These are phyloP conservation scores for Nemotelus pantherinus DNA, from an alignment of 2,888 invertebrate genomes.

Conservation along the genomic window DNA sequence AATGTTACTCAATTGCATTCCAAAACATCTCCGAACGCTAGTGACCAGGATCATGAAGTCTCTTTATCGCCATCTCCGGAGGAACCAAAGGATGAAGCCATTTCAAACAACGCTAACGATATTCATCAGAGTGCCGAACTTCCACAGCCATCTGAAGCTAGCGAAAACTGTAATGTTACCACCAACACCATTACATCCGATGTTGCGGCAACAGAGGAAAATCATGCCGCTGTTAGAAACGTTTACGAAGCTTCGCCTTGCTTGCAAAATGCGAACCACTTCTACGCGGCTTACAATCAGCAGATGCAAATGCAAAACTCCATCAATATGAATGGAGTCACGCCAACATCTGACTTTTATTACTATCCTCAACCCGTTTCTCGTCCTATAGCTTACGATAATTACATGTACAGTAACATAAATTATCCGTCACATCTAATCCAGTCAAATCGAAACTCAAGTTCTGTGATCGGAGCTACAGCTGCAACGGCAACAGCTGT, in stretches of 20 bases:
- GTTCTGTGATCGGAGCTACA: slow-evolving; percentile 35
- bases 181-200: neutral
- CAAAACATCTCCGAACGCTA: slow-evolving; percentile 39
- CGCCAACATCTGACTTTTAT: slow-evolving; percentile 65
- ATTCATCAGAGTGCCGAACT: neutral
- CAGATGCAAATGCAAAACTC: slow-evolving; percentile 32
- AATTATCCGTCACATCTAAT: slow-evolving; percentile 20
- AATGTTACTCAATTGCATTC: slow-evolving; percentile 60
- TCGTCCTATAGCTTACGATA: slow-evolving; percentile 60
- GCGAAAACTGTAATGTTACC: slow-evolving; percentile 24
- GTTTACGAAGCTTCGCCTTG: slow-evolving; percentile 3
- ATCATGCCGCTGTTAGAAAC: neutral
- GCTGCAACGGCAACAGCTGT: slow-evolving; percentile 15
- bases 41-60: slow-evolving; percentile 9
- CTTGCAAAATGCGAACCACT: slow-evolving; percentile 37
- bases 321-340: slow-evolving; percentile 53
- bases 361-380: slow-evolving; percentile 60
- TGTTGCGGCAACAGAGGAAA: neutral
- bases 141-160: neutral
- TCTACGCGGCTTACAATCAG: slow-evolving; percentile 22
- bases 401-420: slow-evolving; percentile 60
- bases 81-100: neutral
- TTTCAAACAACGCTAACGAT: slow-evolving; percentile 22
- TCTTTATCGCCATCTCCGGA: slow-evolving; percentile 1
- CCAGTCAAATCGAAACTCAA: slow-evolving; percentile 37